These are phyloP conservation scores for Bujurquina vittata DNA, from an alignment of 2,113 vertebrate species.

Conservation along the genomic window DNA sequence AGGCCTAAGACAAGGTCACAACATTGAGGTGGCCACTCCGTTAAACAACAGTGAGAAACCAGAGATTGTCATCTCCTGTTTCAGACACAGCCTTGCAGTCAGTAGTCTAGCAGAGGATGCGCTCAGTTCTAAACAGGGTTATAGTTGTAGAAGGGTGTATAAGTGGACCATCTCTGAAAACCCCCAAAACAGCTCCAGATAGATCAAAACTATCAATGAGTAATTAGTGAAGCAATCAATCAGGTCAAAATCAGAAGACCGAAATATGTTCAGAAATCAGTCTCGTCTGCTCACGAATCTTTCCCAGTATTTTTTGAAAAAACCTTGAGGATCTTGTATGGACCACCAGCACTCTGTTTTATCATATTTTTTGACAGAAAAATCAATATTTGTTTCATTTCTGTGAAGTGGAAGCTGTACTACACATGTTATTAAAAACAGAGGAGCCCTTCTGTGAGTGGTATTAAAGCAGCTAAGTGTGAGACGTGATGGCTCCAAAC, in stretches of 20 bases:
- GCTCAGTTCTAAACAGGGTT: conserved; percentile 42
- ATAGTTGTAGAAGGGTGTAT: not conserved
- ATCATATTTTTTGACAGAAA: conserved; percentile 53
- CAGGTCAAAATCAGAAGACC: conserved; percentile 47
- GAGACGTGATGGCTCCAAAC: not conserved
- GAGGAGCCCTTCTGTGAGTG: conserved; percentile 1
- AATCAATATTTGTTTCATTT: conserved; percentile 73
- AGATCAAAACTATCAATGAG: conserved; percentile 54
- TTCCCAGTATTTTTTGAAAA: conserved; percentile 26
- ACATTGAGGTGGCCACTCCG: conserved; percentile 52
- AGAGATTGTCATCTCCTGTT: conserved; percentile 54
- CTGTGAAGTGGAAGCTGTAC: conserved; percentile 33
- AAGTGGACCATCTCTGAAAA: conserved; percentile 7
- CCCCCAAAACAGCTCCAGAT: conserved; percentile 20
- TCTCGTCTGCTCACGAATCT: conserved; percentile 24
- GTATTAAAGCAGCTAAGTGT: not conserved
- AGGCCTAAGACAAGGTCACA: conserved; percentile 75
- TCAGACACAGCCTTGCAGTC: conserved; percentile 28
- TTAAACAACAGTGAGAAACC: conserved; percentile 46
- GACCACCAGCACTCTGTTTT: conserved; percentile 29
- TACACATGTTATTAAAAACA: conserved; percentile 40
- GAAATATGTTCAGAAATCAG: conserved; percentile 13
- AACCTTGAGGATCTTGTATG: conserved; percentile 8
- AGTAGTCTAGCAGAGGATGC: conserved; percentile 19
- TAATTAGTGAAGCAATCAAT: conserved; percentile 50